These are phyloP conservation scores for Meliscaeva auricollis DNA, from an alignment of 2,888 invertebrate genomes.

Conservation along the genomic window DNA sequence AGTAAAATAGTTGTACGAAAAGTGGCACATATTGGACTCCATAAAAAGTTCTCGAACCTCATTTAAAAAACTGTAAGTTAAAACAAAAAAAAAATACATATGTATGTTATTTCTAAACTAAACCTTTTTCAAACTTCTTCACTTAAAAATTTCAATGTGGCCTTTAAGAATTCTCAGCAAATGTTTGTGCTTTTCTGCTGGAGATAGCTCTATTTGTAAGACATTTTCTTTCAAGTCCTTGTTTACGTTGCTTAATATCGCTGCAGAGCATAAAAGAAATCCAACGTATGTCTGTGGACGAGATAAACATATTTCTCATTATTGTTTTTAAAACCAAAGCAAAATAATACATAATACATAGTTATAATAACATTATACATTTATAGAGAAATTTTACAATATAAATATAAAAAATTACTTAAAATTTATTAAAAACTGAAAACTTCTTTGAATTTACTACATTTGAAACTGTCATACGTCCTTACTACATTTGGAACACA, in stretches of 20 bases:
- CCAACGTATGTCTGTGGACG: slow-evolving; percentile 51
- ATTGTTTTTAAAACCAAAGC: no score
- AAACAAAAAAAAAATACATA: no score
- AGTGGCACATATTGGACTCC: slow-evolving; percentile 41
- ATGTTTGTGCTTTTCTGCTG: slow-evolving; percentile 7
- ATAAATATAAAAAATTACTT: no score
- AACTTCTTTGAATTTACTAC: no score
- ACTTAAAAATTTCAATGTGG: slow-evolving; percentile 49
- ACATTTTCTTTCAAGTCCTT: slow-evolving; percentile 6
- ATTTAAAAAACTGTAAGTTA: slow-evolving; percentile 43
- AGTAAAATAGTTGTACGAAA: slow-evolving; percentile 51
- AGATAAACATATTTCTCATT: no score
- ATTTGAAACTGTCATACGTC: no score
- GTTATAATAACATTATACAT: no score
- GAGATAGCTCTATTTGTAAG: not conserved
- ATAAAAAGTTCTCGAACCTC: slow-evolving; percentile 41
- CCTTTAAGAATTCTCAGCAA: slow-evolving; percentile 25
- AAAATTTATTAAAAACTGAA: no score
- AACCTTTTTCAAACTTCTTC: not conserved
- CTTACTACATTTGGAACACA: no score
- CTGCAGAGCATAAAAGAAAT: slow-evolving; percentile 36
- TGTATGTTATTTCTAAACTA: not conserved
- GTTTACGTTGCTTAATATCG: slow-evolving; percentile 49
- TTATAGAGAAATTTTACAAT: no score
- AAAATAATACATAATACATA: no score